Conservation (phyloP, 2,888 invertebrate genomes). For the Dasysyrphus tricinctus region DNA sequence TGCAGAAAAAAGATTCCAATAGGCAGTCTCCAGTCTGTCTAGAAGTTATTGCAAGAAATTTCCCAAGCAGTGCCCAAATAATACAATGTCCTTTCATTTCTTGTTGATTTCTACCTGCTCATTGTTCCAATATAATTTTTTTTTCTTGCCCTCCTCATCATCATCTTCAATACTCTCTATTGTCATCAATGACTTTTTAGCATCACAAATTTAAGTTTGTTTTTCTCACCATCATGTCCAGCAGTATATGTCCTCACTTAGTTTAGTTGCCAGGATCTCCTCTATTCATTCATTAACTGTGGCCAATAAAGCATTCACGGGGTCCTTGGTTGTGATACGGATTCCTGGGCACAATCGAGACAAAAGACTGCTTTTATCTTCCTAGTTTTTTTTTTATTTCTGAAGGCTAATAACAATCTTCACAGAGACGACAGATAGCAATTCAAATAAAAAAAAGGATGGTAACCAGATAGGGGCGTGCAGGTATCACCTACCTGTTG, state of each 20-base stretch:
- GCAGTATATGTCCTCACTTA: slow-evolving; percentile 54
- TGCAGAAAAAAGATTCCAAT: slow-evolving; percentile 18
- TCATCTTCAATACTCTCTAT: slow-evolving; percentile 26
- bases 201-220: slow-evolving; percentile 70
- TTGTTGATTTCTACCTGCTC: slow-evolving; percentile 52
- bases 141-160: slow-evolving; percentile 32
- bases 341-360: slow-evolving; percentile 64
- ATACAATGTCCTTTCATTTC: slow-evolving; percentile 43
- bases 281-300: slow-evolving; percentile 73
- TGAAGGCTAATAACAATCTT: slow-evolving; percentile 51
- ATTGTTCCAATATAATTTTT: slow-evolving; percentile 53
- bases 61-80: slow-evolving; percentile 52
- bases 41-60: slow-evolving; percentile 43
- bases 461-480: slow-evolving; percentile 83
- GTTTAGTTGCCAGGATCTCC: slow-evolving; percentile 45
- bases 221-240: slow-evolving; percentile 72
- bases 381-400: slow-evolving; percentile 36
- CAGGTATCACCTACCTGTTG: slow-evolving; percentile 80
- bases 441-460: slow-evolving; percentile 79
- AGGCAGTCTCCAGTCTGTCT: slow-evolving; percentile 62
- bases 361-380: slow-evolving; percentile 49
- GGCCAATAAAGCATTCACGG: slow-evolving; percentile 70
- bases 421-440: slow-evolving; percentile 34
- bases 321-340: slow-evolving; percentile 57
- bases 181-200: slow-evolving; percentile 71